Evolutionary conservation across 2,888 invertebrate species (phyloP).

Genomic region (Hetaerina titia): DNA sequence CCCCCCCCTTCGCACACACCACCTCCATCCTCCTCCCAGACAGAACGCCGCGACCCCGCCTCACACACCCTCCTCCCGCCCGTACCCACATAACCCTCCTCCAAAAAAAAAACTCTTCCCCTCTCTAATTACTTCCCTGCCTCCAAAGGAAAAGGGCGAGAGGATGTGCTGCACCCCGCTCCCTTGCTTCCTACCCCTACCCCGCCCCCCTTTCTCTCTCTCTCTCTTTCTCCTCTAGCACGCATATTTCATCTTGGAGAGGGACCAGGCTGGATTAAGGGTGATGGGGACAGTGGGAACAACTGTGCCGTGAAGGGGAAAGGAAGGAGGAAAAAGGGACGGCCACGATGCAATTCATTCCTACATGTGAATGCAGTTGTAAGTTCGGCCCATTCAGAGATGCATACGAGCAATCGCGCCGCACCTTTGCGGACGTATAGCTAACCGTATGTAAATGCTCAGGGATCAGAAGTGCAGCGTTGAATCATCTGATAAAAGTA

Average conservation of each 20-base stretch:
- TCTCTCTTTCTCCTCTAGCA: not conserved
- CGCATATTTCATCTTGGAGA: not conserved
- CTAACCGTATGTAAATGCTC: no score
- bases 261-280: not conserved
- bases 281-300: not conserved
- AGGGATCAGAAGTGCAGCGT: no score
- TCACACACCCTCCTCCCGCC: not conserved
- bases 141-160: no score
- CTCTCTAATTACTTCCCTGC: not conserved
- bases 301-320: not conserved
- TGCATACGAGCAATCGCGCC: no score
- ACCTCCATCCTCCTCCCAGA: not conserved
- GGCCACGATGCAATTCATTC: no score
- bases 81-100: not conserved
- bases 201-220: not conserved
- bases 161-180: not conserved
- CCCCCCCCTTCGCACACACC: not conserved
- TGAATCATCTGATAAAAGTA: no score
- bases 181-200: not conserved
- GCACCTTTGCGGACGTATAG: no score
- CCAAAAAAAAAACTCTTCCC: not conserved
- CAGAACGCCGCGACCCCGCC: not conserved
- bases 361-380: no score
- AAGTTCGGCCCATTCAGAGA: no score
- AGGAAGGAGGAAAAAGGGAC: not conserved